Evolutionary conservation across 2,888 invertebrate species (phyloP).

Genomic region (Cacoxenus indagator): DNA sequence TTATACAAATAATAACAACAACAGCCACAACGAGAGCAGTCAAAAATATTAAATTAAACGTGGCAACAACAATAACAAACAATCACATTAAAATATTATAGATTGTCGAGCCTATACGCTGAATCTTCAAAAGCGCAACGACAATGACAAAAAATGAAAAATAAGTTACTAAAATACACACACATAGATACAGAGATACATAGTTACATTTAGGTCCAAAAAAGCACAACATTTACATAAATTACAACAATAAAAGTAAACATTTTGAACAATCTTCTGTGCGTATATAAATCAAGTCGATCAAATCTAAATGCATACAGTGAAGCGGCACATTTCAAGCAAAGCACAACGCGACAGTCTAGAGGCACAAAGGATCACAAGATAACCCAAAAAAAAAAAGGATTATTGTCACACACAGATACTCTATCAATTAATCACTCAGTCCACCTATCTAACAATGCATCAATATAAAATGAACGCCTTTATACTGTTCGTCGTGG

Average conservation of each 20-base stretch:
- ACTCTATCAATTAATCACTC: slow-evolving; percentile 5
- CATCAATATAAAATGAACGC: slow-evolving; percentile 41
- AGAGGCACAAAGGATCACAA: neutral
- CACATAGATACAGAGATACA: neutral
- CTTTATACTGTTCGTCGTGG: slow-evolving; percentile 41
- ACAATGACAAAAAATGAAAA: neutral
- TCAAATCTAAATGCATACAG: slow-evolving; percentile 54
- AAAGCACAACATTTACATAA: slow-evolving; percentile 49
- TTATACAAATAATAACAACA: neutral
- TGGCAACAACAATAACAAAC: slow-evolving; percentile 7
- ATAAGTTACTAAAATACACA: neutral
- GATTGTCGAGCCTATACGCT: neutral
- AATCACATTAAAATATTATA: neutral
- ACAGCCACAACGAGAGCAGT: neutral
- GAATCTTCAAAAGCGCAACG: neutral
- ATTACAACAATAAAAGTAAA: slow-evolving; percentile 39
- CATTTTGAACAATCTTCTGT: slow-evolving; percentile 22
- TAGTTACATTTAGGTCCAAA: neutral
- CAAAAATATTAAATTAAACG: neutral
- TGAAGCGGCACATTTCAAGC: slow-evolving; percentile 51
- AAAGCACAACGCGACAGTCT: slow-evolving; percentile 4
- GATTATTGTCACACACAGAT: neutral
- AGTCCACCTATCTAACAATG: slow-evolving; percentile 31
- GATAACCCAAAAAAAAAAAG: neutral
- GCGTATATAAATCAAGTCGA: slow-evolving; percentile 62